These are phyloP conservation scores for Rhingia campestris DNA, from an alignment of 2,888 invertebrate species.

Conservation along the genomic window DNA sequence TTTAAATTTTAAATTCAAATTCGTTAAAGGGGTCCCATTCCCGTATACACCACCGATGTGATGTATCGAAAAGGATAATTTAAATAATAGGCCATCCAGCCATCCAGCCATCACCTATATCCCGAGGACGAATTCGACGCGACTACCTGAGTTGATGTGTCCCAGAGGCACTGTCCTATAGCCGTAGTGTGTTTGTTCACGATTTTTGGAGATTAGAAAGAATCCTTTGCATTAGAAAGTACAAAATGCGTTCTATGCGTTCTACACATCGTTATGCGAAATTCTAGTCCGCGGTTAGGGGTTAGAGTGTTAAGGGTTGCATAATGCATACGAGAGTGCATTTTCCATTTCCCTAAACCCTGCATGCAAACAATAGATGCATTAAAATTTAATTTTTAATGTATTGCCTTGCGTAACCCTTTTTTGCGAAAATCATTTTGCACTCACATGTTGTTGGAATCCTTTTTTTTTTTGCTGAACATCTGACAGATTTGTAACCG, in stretches of 20 bases:
- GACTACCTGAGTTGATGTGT: constrained; percentile 61
- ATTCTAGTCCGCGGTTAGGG: constrained; percentile 68
- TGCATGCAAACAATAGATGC: constrained; percentile 67
- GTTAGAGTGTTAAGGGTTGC: constrained; percentile 68
- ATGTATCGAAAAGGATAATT: constrained; percentile 71
- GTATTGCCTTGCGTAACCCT: constrained; percentile 69
- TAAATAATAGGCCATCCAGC: constrained; percentile 70
- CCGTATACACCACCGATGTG: not conserved
- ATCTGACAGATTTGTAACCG: constrained; percentile 62
- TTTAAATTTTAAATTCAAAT: constrained; percentile 73
- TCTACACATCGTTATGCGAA: constrained; percentile 39
- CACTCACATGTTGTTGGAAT: constrained; percentile 47
- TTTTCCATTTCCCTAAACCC: constrained; percentile 41
- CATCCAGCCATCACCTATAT: constrained; percentile 57
- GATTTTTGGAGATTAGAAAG: constrained; percentile 49
- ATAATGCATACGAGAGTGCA: constrained; percentile 54
- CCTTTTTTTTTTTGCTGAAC: constrained; percentile 41
- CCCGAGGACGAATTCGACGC: constrained; percentile 31
- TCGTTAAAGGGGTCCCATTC: constrained; percentile 55
- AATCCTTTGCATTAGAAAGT: constrained; percentile 31
- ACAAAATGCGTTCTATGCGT: constrained; percentile 54
- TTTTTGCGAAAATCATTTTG: constrained; percentile 55
- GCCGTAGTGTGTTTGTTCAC: constrained; percentile 41
- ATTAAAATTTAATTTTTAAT: constrained; percentile 75
- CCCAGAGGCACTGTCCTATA: constrained; percentile 55